Base-by-base conservation (phyloP, 2,113 vertebrate species). In the Chloebia gouldiae region DNA sequence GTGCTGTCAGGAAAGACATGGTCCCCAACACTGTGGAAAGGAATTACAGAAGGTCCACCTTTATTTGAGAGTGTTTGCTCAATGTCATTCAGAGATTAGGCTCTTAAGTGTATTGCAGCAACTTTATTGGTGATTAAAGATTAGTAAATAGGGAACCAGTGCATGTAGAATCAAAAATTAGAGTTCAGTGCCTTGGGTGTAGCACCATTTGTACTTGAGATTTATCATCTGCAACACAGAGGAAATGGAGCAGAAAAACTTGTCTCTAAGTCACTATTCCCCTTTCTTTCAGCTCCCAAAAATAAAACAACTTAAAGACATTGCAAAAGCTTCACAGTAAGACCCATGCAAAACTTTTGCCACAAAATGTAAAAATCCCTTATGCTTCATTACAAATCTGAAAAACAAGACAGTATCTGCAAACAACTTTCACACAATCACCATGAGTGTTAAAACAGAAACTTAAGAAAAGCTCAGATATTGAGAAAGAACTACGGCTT, bases 291-390 rank as follows among this genome's bases (percentile, higher is more conserved):
- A 71, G 37, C 53, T 93, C 70, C 60, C 77, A 11, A 91, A 94
- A 96, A 91, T 93, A 96, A 93, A 92, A 82, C 81, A 76, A 94
- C 79, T 78, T 70, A 64, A 95, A 95, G 42, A 89, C 31, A 85
- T 68, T 77, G 45, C 81, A 83, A 93, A 93, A 94, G 91, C 35
- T 78, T 95, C 90, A 86, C 94, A 92, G 82, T 70, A 95, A 94
- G 88, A 68, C 60, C 76, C 86, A 96, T 95, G 94, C 92, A 96
- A 95, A 97, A 91, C 57, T 91, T 97, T 68, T 53, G 90, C 96
- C 91, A 64, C 92, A 95, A 91, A 88, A 95, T 93, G 81, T 95
- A 97, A 97, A 96, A 97, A 81, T 68, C 71, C 51, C 94, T 95
- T 91, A 95, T 83, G 95, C 83, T 89, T 96, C 94, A 89, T 87